Conservation (phyloP, 1,140 invertebrate genomes). For the Pogonomyrmex californicus region DNA sequence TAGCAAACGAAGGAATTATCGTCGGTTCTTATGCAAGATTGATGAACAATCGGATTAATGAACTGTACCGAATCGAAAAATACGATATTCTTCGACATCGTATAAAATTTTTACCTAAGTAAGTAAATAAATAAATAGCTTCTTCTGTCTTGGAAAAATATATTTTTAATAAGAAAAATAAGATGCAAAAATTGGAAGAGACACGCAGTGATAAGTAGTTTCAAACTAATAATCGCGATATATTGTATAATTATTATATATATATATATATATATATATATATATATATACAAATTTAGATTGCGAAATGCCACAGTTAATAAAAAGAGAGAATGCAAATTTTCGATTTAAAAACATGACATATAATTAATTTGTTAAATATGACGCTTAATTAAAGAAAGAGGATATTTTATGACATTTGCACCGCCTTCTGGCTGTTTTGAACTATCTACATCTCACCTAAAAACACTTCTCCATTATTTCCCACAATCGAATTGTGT, state of each 20-base stretch:
- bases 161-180: no score
- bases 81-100: no score
- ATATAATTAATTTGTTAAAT: not conserved
- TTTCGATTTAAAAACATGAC: not conserved
- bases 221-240: no score
- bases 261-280: no score
- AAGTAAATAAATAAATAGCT: no score
- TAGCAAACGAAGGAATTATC: slow-evolving; percentile 17
- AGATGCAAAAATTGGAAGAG: no score
- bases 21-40: not conserved
- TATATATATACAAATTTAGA: not conserved
- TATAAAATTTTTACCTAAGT: no score
- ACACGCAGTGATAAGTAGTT: no score
- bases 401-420: not conserved
- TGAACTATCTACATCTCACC: not conserved
- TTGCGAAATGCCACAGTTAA: not conserved
- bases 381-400: not conserved
- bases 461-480: slow-evolving; percentile 37
- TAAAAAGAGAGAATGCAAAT: not conserved
- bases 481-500: slow-evolving; percentile 42
- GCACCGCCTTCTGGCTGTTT: not conserved
- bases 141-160: no score
- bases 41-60: no score
- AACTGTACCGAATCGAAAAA: no score
- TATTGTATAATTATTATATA: no score